Evolutionary conservation across 2,797 vertebrate species (phyloP).

Genomic region (Acanthurus lineatus): DNA sequence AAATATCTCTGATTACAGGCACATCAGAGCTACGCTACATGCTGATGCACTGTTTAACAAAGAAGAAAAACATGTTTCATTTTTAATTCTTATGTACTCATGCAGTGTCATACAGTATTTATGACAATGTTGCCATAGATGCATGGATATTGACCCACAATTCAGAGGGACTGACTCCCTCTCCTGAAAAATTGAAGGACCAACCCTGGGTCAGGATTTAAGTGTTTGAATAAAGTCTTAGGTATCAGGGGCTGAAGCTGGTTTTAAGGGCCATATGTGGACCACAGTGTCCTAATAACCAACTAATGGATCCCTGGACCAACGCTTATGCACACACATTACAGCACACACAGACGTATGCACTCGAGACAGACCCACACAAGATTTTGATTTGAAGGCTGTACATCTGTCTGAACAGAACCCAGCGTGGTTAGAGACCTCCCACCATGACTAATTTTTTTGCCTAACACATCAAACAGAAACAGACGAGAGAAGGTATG

Average conservation of each 20-base stretch:
- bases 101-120: background rate
- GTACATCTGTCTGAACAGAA: conserved; percentile 52
- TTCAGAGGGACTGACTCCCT: too few species aligned
- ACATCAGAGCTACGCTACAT: background rate
- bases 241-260: conserved; percentile 22
- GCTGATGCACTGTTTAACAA: too few species aligned
- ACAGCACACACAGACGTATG: conserved; percentile 19
- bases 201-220: conserved; percentile 1
- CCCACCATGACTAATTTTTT: conserved; percentile 67
- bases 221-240: conserved; percentile 18
- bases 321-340: conserved; percentile 28
- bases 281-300: conserved; percentile 53
- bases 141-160: background rate
- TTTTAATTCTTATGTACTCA: background rate
- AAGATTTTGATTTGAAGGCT: conserved; percentile 48
- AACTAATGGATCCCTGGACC: conserved; percentile 65
- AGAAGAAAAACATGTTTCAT: background rate
- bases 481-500: conserved; percentile 61
- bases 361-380: conserved; percentile 35
- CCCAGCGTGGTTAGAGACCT: conserved; percentile 66
- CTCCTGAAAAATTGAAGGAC: too few species aligned
- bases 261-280: conserved; percentile 66
- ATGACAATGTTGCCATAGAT: background rate
- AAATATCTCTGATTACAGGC: background rate
- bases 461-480: conserved; percentile 82